These are phyloP conservation scores for Leptinotarsa peninsularis DNA, from an alignment of 2,888 invertebrate species.

Conservation along the genomic window DNA sequence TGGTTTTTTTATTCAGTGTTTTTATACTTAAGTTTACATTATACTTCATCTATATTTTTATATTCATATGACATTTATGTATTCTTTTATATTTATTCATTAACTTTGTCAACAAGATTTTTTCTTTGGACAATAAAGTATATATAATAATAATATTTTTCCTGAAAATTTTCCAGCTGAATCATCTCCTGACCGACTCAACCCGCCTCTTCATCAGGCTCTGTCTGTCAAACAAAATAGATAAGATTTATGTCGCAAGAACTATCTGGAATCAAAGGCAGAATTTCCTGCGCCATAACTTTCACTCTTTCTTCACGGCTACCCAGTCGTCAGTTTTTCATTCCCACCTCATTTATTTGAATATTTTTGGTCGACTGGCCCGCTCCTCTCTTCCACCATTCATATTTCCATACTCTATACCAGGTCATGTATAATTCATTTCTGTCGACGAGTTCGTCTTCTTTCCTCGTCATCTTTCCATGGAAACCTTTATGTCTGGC, in stretches of 20 bases:
- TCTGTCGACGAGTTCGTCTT: constrained; percentile 56
- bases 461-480: constrained; percentile 34
- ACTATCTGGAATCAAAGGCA: constrained; percentile 12
- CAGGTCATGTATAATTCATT: constrained; percentile 65
- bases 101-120: too few relatives aligned
- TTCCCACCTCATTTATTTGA: constrained; percentile 48
- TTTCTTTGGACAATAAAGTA: too few relatives aligned
- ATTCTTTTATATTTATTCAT: too few relatives aligned
- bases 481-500: constrained; percentile 40
- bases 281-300: constrained; percentile 20
- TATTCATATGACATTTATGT: too few relatives aligned
- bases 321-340: constrained; percentile 31
- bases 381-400: constrained; percentile 52
- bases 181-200: too few relatives aligned
- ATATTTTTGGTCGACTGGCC: constrained; percentile 45
- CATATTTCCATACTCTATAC: constrained; percentile 64
- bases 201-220: too few relatives aligned
- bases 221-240: too few relatives aligned
- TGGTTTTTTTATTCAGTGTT: too few relatives aligned
- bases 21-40: too few relatives aligned
- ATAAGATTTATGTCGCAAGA: background rate
- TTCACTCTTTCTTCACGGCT: constrained; percentile 29
- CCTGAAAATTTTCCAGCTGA: too few relatives aligned
- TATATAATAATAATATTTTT: too few relatives aligned
- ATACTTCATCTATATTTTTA: too few relatives aligned